Base-by-base conservation (phyloP, 2,888 invertebrate genomes). In the Pseudanteris insignis region DNA sequence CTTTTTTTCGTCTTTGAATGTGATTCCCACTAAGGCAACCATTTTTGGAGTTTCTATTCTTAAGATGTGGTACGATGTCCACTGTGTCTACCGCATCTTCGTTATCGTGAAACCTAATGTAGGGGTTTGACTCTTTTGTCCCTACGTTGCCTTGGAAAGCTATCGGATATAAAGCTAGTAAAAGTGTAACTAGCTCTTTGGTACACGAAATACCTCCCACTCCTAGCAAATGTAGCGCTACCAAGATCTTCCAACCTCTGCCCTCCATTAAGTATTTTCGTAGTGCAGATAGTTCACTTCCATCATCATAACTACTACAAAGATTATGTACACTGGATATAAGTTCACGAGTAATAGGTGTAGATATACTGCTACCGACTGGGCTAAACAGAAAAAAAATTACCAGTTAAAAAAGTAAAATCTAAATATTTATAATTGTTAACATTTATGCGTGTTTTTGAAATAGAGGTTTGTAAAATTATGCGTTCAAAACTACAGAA, bases 321-420 rank as follows among this genome's bases (percentile, higher is more conserved):
- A 82, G 70, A 33, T 76, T 83, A 75, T 87, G 86, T 53, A 88
- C 84, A 66, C 86, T 86, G 63, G 86, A 84, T 41, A 87, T 81
- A 53, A 88, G 76, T 78, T 88, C 87, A 76, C 86, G 86, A 0
- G 86, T 86, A 41, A 88, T 84, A 63, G 87, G 79, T 7, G 86
- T 85, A 44, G 86, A 84, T 60, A 87, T 83, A 63, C 84, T 83
- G 37, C 84, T 81, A 66, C 84, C 85, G 59, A 84, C 79, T 7
- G 84, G 83, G 70, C 85, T 85, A 70, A 38, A 55, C 34, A 9
- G 5, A 10, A 11, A 12, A 12, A 10, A 3, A 4, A 11, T 30
- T 11, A n/a, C n/a, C n/a, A n/a, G n/a, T n/a, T n/a, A n/a, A n/a
- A n/a, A n/a, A n/a, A n/a, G 4, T 21, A 7, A n/a, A n/a, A n/a